Evolutionary conservation across 2,113 vertebrate species (phyloP), one percentile per base, ranked within the genome.

Genomic region (Echinops telfairi): DNA sequence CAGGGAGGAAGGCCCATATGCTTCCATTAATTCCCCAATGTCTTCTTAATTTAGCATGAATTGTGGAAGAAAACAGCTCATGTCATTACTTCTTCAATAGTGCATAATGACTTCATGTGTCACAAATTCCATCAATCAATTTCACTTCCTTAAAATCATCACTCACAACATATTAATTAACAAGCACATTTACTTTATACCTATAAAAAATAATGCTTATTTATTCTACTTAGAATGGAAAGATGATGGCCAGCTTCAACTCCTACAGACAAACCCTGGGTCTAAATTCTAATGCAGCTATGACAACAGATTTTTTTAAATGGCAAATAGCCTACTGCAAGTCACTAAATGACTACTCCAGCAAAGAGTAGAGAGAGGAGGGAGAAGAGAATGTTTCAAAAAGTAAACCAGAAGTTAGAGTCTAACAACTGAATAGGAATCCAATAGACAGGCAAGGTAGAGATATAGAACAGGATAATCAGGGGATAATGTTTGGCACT

Each of bases 221-320:
- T 86, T 82, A 78, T 91, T 94, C 80, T 88, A 89, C 53, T 33
- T 88, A 53, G 58, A 96, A 83, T 57, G 27, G n/a, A 92, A 92
- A 62, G 14, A 90, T 58, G 36, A 60, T 3, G 43, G 33, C 47
- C 86, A 80, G 76, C 36, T 71, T 88, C 58, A 60, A 31, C 27
- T 90, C 47, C 57, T 89, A 40, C 15, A 10, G 38, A 70, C 38
- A 92, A 66, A 88, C 43, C 36, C 73, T 43, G 17, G 10, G 20
- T 71, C 62, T 29, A 33, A 90, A n/a, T 71, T 66, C 84, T 88
- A 88, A 89, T 31, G 79, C 29, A 90, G 19, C 22, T 76, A 38
- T 22, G 25, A 91, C 57, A 80, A 77, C 7, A 43, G 20, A 88
- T 78, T 53, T 53, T 53, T 53, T 14, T 86, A 16, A 81, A 90